Percentiles rank a stretch among this genome's conserved stretches.
phyloP scores from a whole-genome alignment of 1,140 invertebrate genomes.

The Leucophenga varia region DNA sequence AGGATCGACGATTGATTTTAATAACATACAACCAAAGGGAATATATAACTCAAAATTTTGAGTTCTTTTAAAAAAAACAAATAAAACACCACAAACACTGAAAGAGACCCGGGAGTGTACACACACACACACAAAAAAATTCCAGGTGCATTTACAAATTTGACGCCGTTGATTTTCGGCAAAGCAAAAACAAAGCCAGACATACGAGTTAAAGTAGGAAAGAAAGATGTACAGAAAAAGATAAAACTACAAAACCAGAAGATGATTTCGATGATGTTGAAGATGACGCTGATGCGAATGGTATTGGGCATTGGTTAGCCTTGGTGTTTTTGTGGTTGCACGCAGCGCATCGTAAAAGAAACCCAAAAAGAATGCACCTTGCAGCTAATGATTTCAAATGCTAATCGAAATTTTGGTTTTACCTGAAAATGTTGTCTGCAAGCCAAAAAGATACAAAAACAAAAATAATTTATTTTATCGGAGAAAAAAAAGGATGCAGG shows the following conservation, averaged over 20 bases:
- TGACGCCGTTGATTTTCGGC: conserved; percentile 45
- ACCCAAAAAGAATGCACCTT: conserved; percentile 38
- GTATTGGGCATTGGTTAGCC: no score
- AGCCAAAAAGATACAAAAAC: conserved; percentile 30
- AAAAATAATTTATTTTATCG: no score
- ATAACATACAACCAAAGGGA: no score
- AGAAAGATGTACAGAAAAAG: conserved; percentile 46
- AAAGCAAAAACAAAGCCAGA: conserved; percentile 36
- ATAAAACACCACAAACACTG: conserved; percentile 35
- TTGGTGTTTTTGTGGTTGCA: no score
- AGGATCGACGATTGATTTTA: conserved; percentile 44
- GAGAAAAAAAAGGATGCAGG: conserved; percentile 53
- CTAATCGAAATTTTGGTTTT: conserved; percentile 38
- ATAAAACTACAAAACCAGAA: conserved; percentile 36
- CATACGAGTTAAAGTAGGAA: conserved; percentile 13
- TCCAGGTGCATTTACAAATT: conserved; percentile 54
- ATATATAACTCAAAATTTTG: conserved; percentile 16
- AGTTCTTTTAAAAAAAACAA: conserved; percentile 19
- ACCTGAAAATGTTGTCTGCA: conserved; percentile 27
- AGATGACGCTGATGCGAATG: conserved; percentile 34
- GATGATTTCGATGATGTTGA: conserved; percentile 32
- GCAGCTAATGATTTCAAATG: conserved; percentile 52
- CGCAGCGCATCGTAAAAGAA: no score
- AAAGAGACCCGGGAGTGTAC: conserved; percentile 26
- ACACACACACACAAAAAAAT: conserved; percentile 34